phyloP scores from a whole-genome alignment of 1,140 invertebrate species.

The Drosophila truncata region DNA sequence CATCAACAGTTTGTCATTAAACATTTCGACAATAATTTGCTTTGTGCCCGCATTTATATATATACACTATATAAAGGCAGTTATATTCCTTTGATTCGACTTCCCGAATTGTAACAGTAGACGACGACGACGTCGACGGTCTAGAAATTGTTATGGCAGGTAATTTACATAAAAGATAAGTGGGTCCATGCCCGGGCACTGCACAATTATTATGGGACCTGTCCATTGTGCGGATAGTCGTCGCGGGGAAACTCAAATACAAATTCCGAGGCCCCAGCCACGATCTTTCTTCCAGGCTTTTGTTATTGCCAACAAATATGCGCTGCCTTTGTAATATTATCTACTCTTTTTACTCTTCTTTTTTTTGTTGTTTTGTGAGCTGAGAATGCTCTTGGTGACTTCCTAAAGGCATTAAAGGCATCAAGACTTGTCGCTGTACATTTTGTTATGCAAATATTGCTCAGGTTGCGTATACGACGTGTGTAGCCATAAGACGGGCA shows the following conservation, averaged over 20 bases:
- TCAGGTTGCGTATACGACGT: constrained; percentile 81
- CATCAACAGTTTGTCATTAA: constrained; percentile 85
- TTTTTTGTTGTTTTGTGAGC: constrained; percentile 12
- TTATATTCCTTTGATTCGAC: constrained; percentile 57
- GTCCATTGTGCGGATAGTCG: constrained; percentile 59
- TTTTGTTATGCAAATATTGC: constrained; percentile 71
- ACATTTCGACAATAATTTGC: constrained; percentile 85
- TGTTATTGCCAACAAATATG: constrained; percentile 70
- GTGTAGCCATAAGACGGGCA: constrained; percentile 55
- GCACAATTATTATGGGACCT: constrained; percentile 76
- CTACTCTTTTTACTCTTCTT: constrained; percentile 16
- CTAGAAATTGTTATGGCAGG: constrained; percentile 77
- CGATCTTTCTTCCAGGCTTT: constrained; percentile 56
- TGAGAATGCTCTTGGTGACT: constrained; percentile 54
- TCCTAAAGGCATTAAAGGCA: constrained; percentile 80
- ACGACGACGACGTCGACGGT: constrained; percentile 26
- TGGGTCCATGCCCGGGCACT: constrained; percentile 60
- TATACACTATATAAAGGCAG: constrained; percentile 24
- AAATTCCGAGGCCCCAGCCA: constrained; percentile 38
- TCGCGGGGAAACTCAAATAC: constrained; percentile 39
- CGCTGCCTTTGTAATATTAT: constrained; percentile 37
- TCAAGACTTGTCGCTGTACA: constrained; percentile 64
- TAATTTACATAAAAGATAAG: constrained; percentile 82
- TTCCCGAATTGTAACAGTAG: constrained; percentile 73
- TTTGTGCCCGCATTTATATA: constrained; percentile 68